Evolutionary conservation across 92 coral and sea anemone genomes (phyloP).

Genomic region (Phenganax marumi): DNA sequence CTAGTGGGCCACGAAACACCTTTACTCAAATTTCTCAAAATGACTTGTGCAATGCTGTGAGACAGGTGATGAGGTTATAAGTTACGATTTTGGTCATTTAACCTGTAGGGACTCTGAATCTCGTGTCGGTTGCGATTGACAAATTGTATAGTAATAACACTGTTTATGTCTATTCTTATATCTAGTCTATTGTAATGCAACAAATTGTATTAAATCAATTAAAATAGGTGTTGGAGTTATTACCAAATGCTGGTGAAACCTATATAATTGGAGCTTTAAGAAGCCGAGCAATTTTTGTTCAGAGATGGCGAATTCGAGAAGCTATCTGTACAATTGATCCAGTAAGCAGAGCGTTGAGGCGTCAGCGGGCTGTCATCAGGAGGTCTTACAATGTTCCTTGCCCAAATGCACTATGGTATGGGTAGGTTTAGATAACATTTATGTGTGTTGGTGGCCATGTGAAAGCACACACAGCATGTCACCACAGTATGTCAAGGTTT

Average conservation of each 20-base stretch:
- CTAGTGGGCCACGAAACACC: slow-evolving; percentile 37
- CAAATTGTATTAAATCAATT: no score
- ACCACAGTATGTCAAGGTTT: neutral
- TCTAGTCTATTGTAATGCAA: no score
- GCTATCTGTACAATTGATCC: slow-evolving; percentile 32
- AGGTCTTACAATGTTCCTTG: slow-evolving; percentile 47
- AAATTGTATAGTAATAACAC: no score
- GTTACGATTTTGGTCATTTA: no score
- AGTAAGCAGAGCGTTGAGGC: slow-evolving; percentile 33
- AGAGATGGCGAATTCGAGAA: slow-evolving; percentile 36
- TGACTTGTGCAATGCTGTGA: slow-evolving; percentile 47
- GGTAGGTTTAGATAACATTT: neutral
- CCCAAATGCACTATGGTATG: slow-evolving; percentile 46
- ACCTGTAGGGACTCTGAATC: no score
- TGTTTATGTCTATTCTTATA: no score
- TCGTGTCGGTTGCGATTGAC: no score
- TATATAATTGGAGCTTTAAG: slow-evolving; percentile 37
- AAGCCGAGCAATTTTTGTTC: slow-evolving; percentile 23
- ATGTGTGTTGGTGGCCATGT: neutral
- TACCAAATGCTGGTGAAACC: slow-evolving; percentile 49
- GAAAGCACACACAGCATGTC: neutral
- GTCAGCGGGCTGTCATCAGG: slow-evolving; percentile 27
- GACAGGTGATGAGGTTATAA: slow-evolving; percentile 48
- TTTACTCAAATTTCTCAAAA: slow-evolving; percentile 47
- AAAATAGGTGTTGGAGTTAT: slow-evolving; percentile 31